A percentile compares a stretch with the other conserved stretches of the same genome.
Evolutionary conservation across 1,140 invertebrate species (phyloP).

Genomic region (Apolygus lucorum): DNA sequence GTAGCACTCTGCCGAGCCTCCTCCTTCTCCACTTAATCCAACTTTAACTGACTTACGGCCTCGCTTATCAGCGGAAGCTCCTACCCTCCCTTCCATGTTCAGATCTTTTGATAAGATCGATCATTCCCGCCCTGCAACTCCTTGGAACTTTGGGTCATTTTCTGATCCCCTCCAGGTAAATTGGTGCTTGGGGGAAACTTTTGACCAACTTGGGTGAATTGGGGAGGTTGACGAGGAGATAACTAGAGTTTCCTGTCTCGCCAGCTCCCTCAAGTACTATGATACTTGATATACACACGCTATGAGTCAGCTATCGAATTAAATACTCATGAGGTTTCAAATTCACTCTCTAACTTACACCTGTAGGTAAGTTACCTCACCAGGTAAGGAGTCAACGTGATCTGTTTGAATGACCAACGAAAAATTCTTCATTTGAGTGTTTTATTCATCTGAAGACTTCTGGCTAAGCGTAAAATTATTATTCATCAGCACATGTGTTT

Average conservation of each 20-base stretch:
- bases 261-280: not conserved
- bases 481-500: too few species aligned
- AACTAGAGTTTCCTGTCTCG: not conserved
- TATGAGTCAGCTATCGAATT: too few species aligned
- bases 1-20: slow-evolving; percentile 1
- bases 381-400: too few species aligned
- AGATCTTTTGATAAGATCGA: slow-evolving; percentile 15
- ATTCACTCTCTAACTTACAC: too few species aligned
- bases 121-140: not conserved
- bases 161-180: slow-evolving; percentile 16
- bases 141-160: slow-evolving; percentile 10
- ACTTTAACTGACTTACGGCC: slow-evolving; percentile 14
- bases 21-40: not conserved
- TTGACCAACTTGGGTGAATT: not conserved
- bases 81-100: slow-evolving; percentile 1
- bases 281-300: not conserved
- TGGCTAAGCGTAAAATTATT: too few species aligned
- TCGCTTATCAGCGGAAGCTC: not conserved
- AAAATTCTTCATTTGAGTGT: too few species aligned
- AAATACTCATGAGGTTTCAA: too few species aligned
- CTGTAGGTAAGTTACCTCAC: too few species aligned
- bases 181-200: slow-evolving; percentile 6
- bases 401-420: too few species aligned
- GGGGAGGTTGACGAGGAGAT: slow-evolving; percentile 12
- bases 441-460: too few species aligned